Conservation (phyloP, 2,113 vertebrate genomes). For the Natator depressus region DNA sequence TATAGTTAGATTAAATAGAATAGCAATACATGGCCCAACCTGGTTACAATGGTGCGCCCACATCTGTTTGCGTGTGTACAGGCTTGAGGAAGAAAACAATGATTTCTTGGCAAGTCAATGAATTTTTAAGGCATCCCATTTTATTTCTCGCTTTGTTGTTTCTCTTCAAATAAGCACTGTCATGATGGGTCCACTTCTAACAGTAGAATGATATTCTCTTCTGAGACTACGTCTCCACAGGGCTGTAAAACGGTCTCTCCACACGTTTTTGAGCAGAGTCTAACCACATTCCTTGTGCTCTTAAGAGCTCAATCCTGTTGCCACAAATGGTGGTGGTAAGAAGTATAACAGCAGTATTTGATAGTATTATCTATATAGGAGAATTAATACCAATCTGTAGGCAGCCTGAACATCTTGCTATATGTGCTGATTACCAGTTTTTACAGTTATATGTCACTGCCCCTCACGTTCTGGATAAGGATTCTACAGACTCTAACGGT, state of each 20-base stretch:
- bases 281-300: not conserved
- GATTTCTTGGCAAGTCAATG: not conserved
- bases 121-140: not conserved
- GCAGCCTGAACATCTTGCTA: not conserved
- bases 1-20: not conserved
- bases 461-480: not conserved
- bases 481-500: not conserved
- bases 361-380: not conserved
- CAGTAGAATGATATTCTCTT: not conserved
- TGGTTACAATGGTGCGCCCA: not conserved
- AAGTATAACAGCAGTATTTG: not conserved
- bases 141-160: not conserved
- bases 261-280: not conserved
- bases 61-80: not conserved
- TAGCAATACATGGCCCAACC: not conserved
- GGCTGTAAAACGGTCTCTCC: not conserved
- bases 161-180: not conserved
- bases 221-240: not conserved
- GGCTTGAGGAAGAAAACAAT: not conserved
- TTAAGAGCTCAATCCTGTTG: not conserved
- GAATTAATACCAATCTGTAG: not conserved
- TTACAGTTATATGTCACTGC: not conserved
- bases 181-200: not conserved
- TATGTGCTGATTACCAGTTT: accelerated
- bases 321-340: not conserved